These are phyloP conservation scores for Acanthornis magna DNA, from an alignment of 2,797 vertebrate genomes.

Conservation along the genomic window DNA sequence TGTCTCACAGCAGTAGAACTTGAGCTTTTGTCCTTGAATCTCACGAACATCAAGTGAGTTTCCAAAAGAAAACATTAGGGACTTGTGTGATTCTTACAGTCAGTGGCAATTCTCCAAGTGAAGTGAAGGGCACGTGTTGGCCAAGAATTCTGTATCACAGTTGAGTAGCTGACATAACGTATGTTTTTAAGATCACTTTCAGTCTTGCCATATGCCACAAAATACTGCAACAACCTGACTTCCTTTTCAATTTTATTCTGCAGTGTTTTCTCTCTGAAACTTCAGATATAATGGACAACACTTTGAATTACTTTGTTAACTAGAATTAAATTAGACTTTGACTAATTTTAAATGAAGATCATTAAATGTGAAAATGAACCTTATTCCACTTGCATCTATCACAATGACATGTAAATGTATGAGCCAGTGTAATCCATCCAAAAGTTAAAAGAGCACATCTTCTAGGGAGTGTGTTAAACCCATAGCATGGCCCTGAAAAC, in stretches of 20 bases:
- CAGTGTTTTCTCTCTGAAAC: background rate
- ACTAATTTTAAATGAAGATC: conserved; percentile 11
- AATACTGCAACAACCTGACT: conserved; percentile 56
- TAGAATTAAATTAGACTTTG: conserved; percentile 29
- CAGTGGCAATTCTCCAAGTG: conserved; percentile 54
- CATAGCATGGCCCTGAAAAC: background rate
- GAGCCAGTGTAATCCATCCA: background rate
- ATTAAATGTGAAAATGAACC: conserved; percentile 15
- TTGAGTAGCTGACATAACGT: conserved; percentile 67
- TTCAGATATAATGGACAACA: conserved; percentile 8
- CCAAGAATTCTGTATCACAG: conserved; percentile 1
- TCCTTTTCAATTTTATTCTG: conserved; percentile 5
- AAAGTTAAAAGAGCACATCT: background rate
- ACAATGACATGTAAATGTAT: background rate
- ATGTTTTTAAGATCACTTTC: conserved; percentile 67
- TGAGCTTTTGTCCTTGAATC: conserved; percentile 21
- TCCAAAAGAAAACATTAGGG: conserved; percentile 38
- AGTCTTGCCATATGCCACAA: conserved; percentile 69
- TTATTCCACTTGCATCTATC: background rate
- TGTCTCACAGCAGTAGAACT: background rate
- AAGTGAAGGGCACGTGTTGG: conserved; percentile 60
- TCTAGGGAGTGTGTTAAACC: background rate
- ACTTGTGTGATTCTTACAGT: conserved; percentile 43
- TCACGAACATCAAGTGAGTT: background rate
- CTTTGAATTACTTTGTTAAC: conserved; percentile 33